Evolutionary conservation across 2,113 vertebrate genomes (phyloP).

Genomic region (Elachura formosa): DNA sequence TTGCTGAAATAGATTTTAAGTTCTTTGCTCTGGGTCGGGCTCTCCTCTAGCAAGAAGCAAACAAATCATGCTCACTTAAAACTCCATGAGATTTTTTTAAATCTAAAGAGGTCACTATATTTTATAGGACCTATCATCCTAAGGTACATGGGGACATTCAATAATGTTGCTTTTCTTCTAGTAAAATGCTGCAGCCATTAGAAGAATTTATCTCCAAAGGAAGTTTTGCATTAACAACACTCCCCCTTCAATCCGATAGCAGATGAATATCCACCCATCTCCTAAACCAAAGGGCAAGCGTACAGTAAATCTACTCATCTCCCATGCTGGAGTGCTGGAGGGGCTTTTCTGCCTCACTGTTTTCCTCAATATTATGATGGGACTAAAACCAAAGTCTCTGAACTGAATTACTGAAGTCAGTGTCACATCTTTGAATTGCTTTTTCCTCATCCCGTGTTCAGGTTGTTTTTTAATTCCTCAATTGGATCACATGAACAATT

Average conservation of each 20-base stretch:
- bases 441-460: neutral
- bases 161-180: neutral
- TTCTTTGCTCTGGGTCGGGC: neutral
- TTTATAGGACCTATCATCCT: neutral
- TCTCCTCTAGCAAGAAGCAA: neutral
- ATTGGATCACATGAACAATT: neutral
- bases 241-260: neutral
- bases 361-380: neutral
- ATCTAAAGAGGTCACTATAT: neutral
- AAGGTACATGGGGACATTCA: neutral
- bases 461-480: neutral
- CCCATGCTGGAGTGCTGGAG: accelerated
- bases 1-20: neutral
- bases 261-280: neutral
- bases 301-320: neutral
- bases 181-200: neutral
- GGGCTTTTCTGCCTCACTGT: neutral
- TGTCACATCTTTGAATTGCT: neutral
- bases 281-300: neutral
- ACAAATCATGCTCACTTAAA: neutral
- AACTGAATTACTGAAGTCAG: neutral
- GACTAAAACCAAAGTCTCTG: neutral
- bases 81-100: neutral
- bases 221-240: neutral
- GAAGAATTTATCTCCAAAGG: neutral